phyloP scores from a whole-genome alignment of 2,888 invertebrate species.

The Leucozona laternaria region DNA sequence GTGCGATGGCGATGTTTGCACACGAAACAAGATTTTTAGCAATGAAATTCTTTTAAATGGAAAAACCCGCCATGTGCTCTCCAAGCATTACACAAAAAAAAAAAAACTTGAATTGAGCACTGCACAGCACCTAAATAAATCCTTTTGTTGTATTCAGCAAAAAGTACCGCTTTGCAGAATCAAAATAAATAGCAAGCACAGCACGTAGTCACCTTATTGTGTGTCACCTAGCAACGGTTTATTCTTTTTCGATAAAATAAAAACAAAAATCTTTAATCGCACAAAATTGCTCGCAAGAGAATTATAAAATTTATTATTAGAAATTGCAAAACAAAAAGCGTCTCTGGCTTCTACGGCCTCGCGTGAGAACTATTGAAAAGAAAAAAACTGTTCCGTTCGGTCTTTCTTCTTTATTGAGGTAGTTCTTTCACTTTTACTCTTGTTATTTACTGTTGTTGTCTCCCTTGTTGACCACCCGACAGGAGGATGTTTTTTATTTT shows the following conservation, averaged over 20 bases:
- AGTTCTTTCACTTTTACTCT: slow-evolving; percentile 26
- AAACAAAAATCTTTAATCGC: slow-evolving; percentile 6
- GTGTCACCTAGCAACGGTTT: slow-evolving; percentile 32
- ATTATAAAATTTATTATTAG: slow-evolving; percentile 26
- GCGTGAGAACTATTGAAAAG: not conserved
- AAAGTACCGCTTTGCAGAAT: slow-evolving; percentile 39
- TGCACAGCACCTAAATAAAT: slow-evolving; percentile 36
- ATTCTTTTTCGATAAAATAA: not conserved
- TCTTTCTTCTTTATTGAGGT: not conserved
- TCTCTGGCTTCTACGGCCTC: slow-evolving; percentile 18
- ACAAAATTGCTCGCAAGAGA: slow-evolving; percentile 13
- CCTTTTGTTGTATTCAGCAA: slow-evolving; percentile 26
- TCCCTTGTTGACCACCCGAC: not conserved
- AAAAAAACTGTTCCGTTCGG: slow-evolving; percentile 22
- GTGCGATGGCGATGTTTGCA: slow-evolving; percentile 19
- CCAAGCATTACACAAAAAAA: not conserved
- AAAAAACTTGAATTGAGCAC: not conserved
- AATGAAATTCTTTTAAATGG: slow-evolving; percentile 12
- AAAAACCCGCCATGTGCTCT: slow-evolving; percentile 57
- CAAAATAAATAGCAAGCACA: slow-evolving; percentile 47
- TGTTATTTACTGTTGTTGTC: slow-evolving; percentile 6
- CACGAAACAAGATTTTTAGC: slow-evolving; percentile 15
- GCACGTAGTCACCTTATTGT: slow-evolving; percentile 28
- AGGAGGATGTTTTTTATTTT: not conserved
- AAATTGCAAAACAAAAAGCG: slow-evolving; percentile 33